Conservation (phyloP, 2,113 vertebrate genomes). For the Rhinopomastus cyanomelas region DNA sequence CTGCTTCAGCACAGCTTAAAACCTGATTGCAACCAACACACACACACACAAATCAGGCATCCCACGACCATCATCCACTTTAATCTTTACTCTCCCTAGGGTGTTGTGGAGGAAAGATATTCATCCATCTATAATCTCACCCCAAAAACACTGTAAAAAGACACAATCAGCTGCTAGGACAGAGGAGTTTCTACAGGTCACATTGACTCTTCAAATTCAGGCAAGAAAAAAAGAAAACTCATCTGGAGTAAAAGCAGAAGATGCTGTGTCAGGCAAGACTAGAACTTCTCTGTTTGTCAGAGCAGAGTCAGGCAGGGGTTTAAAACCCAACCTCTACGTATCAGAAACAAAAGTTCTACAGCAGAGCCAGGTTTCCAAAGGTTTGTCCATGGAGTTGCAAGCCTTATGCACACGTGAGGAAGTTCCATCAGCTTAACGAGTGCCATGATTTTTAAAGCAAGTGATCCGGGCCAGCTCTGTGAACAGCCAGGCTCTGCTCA, state of each 20-base stretch:
- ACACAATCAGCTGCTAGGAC: not conserved
- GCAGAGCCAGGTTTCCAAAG: not conserved
- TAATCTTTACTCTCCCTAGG: not conserved
- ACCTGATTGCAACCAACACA: not conserved
- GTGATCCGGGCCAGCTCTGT: not conserved
- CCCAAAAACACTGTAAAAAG: not conserved
- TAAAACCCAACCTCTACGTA: not conserved
- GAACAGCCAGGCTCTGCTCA: no score
- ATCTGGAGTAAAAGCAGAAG: not conserved
- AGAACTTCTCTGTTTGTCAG: not conserved
- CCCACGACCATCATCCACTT: not conserved
- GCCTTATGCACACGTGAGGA: not conserved
- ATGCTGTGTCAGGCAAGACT: not conserved
- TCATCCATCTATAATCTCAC: not conserved
- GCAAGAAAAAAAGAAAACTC: not conserved
- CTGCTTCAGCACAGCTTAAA: not conserved
- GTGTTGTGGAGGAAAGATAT: not conserved
- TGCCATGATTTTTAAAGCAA: not conserved
- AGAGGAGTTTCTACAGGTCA: not conserved
- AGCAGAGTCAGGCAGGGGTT: not conserved
- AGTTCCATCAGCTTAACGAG: not conserved
- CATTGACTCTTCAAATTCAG: not conserved
- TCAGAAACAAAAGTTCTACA: conserved; percentile 4
- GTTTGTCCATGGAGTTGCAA: not conserved
- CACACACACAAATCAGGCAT: not conserved